Conservation (phyloP, 2,113 vertebrate genomes). For the Phaethon lepturus region DNA sequence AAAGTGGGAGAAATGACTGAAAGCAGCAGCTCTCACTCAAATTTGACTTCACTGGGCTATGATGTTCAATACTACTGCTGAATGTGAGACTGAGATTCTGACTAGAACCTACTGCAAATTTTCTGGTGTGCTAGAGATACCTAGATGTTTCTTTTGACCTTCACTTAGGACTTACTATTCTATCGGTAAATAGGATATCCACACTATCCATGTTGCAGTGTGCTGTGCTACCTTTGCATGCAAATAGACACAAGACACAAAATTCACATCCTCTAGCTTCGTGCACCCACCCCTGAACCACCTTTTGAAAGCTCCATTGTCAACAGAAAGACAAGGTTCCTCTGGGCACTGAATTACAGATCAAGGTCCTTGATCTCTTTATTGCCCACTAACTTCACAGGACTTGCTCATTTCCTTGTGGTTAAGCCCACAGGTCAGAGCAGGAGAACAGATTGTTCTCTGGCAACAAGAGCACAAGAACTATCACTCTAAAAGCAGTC, state of each 20-base stretch:
- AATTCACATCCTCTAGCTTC: neutral
- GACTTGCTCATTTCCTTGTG: neutral
- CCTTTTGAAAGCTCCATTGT: neutral
- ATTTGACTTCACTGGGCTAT: neutral
- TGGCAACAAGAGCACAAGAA: neutral
- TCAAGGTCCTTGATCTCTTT: neutral
- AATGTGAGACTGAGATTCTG: neutral
- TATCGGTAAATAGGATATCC: neutral
- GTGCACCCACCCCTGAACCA: neutral
- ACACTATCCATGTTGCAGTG: neutral
- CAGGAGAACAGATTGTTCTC: neutral
- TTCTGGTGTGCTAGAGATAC: neutral
- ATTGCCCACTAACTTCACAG: neutral
- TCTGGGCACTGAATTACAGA: neutral
- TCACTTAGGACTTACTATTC: neutral
- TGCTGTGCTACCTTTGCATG: neutral
- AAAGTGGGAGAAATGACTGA: neutral
- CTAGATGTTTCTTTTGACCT: neutral
- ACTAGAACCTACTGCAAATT: neutral
- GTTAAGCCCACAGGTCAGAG: neutral
- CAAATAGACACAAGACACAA: neutral
- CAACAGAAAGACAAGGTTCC: neutral
- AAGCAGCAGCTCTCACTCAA: neutral
- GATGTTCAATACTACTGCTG: neutral
- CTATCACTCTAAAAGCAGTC: neutral